A percentile compares a stretch with the other conserved stretches of the same genome.
Evolutionary conservation across 2,888 invertebrate genomes (phyloP).

Genomic region (Calameuta idolon): DNA sequence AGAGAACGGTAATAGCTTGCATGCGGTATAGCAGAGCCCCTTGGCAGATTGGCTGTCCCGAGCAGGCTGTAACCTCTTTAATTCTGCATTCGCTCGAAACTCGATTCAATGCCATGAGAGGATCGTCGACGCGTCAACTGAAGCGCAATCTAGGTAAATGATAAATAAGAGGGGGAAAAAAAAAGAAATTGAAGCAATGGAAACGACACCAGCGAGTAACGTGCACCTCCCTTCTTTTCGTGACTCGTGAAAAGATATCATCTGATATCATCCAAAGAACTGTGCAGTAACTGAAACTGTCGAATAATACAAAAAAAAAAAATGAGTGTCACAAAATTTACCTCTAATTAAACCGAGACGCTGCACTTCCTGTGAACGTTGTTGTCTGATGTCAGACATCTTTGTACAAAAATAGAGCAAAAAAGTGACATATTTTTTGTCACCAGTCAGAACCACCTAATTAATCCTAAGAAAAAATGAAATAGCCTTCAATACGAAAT

Average conservation of each 20-base stretch:
- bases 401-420: too few species aligned
- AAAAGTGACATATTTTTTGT: not conserved
- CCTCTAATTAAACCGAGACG: not conserved
- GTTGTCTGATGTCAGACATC: too few species aligned
- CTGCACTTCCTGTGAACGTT: not conserved
- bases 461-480: not conserved
- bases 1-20: not conserved
- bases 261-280: not conserved
- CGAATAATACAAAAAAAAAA: not conserved
- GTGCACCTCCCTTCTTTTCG: not conserved
- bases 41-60: constrained; percentile 29
- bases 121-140: constrained; percentile 22
- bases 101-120: constrained; percentile 23
- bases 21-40: constrained; percentile 1
- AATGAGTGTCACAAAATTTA: not conserved
- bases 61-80: constrained; percentile 28
- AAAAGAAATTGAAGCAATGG: not conserved
- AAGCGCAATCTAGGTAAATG: not conserved
- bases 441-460: not conserved
- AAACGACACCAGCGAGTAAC: not conserved
- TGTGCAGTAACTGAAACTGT: not conserved
- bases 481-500: not conserved
- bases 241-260: not conserved
- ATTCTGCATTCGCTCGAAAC: constrained; percentile 30
- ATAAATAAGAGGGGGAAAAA: not conserved